phyloP scores from a whole-genome alignment of 2,113 vertebrate genomes.

The Nipponia nippon region DNA sequence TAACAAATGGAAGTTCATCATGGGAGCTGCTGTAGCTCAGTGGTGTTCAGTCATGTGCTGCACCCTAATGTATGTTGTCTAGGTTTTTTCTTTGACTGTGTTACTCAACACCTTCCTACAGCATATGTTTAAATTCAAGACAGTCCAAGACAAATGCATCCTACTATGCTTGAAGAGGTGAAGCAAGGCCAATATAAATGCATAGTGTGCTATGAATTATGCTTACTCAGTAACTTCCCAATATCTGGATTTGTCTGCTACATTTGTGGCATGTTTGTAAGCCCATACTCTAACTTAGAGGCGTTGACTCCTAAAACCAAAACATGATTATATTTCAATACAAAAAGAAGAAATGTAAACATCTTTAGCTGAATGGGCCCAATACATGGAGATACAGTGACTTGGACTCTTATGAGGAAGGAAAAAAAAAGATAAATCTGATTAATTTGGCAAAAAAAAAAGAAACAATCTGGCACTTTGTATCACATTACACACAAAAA shows the following conservation, averaged over 20 bases:
- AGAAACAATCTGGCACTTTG: neutral
- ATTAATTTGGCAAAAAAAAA: neutral
- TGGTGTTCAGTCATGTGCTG: neutral
- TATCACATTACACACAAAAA: neutral
- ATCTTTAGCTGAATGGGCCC: neutral
- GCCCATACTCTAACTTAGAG: neutral
- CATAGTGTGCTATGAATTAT: neutral
- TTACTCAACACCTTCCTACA: neutral
- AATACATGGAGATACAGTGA: neutral
- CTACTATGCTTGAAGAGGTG: neutral
- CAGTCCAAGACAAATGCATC: neutral
- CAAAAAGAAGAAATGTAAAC: neutral
- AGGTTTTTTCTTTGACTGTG: neutral
- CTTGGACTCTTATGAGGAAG: neutral
- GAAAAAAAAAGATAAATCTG: neutral
- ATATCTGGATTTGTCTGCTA: neutral
- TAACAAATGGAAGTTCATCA: neutral
- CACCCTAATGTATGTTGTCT: neutral
- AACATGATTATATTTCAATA: neutral
- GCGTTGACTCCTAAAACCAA: neutral
- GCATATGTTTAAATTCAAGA: neutral
- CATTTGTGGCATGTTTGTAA: neutral
- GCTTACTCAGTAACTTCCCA: neutral
- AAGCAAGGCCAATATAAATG: neutral
- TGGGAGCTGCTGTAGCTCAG: neutral